A percentile compares a stretch with the other conserved stretches of the same genome.
Evolutionary conservation across 2,888 invertebrate genomes (phyloP).

Genomic region (Tridacna crocea): DNA sequence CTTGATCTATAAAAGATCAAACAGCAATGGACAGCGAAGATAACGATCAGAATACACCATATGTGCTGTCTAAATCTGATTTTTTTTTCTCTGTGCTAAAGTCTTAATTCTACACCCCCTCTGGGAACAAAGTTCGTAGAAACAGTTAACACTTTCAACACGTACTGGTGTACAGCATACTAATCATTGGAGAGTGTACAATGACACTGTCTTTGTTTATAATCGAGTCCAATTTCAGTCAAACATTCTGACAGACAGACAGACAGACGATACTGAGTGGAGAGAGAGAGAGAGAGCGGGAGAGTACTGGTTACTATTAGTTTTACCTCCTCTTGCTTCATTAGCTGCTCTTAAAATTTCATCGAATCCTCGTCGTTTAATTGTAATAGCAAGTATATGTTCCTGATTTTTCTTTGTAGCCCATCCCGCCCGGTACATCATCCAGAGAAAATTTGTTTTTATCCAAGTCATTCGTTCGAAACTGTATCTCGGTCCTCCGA

Average conservation of each 20-base stretch:
- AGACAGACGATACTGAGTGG: neutral
- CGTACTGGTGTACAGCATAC: no score
- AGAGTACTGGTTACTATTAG: neutral
- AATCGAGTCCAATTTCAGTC: no score
- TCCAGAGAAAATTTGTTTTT: conserved; percentile 79
- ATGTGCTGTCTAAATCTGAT: no score
- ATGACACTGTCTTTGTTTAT: no score
- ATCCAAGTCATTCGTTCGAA: conserved; percentile 75
- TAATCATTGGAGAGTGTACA: no score
- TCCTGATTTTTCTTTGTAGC: conserved; percentile 70
- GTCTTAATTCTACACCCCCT: no score
- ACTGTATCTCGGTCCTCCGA: conserved; percentile 63
- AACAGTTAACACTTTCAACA: no score
- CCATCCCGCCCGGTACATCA: conserved; percentile 78
- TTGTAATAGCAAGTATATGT: conserved; percentile 68
- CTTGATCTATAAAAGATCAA: no score
- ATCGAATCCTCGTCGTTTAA: conserved; percentile 70
- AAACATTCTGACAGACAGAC: neutral
- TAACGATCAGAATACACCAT: no score
- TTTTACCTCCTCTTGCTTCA: conserved; percentile 15
- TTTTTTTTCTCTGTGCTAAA: no score
- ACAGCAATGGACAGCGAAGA: no score
- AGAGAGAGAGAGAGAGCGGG: neutral
- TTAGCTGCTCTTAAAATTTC: conserved; percentile 65
- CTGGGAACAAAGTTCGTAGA: no score